Evolutionary conservation across 2,797 vertebrate genomes (phyloP), one percentile per base, ranked within the genome.

Genomic region (Lutjanus campechanus): DNA sequence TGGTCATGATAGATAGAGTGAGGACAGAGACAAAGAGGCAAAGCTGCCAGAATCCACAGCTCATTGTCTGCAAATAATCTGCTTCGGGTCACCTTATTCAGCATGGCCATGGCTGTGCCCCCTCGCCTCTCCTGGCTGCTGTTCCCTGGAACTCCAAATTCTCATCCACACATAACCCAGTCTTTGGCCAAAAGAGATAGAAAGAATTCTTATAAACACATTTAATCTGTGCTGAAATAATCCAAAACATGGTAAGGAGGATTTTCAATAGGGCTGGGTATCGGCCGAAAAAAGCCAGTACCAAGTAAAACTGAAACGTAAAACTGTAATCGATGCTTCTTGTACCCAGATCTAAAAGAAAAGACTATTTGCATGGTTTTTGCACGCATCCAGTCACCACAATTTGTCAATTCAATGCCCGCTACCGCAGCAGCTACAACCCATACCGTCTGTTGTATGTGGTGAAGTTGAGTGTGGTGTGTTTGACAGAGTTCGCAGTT

Each of bases 51-150:
- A 76, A 80, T 69, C 75, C 77, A 81, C 82, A 84, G 22, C 77
- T 89, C 69, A 66, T 81, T 77, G 85, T 88, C 82, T 75, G 83
- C 71, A 88, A 87, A 87, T 85, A 88, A 75, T 82, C 81, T 82
- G 87, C 63, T 47, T 29, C 9, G 3, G 83, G 88, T 85, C 79
- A 89, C 84, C 65, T 83, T 83, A 69, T 71, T 71, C 55, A 58
- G 72, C 40, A 46, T 16, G 22, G 41, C 50, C 11, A 20, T 6
- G 47, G 50, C 69, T 46, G 55, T 55, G 66, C 58, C 73, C 54
- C 58, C 13, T 11, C 7, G 15, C 73, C 25, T 55, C 63, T 56
- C n/a, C 54, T 25, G 47, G 55, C 69, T 76, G 40, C 73, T 69
- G 22, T 40, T 56, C 17, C 41, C 47, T 54, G 59, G 10, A 54